phyloP scores from a whole-genome alignment of 2,888 invertebrate species.

The Caenorhabditis sp. region DNA sequence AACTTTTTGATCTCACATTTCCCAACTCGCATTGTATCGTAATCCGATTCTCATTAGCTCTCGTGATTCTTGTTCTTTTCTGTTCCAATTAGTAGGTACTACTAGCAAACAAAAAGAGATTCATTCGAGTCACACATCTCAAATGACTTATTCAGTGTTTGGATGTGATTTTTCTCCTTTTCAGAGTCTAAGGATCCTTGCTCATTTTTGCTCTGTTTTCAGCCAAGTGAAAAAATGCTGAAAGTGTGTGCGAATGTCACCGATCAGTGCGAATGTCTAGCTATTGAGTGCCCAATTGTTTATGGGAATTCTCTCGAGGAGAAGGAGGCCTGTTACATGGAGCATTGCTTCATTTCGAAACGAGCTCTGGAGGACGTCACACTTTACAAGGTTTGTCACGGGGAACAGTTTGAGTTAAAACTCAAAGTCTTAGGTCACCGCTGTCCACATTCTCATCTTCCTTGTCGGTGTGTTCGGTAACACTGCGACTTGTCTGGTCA shows the following conservation, averaged over 20 bases:
- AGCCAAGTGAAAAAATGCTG: conserved; percentile 55
- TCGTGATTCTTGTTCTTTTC: conserved; percentile 12
- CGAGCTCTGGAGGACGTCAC: conserved; percentile 68
- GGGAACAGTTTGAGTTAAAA: too few species aligned
- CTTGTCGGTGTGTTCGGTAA: conserved; percentile 74
- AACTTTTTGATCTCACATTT: background rate
- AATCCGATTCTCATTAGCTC: background rate
- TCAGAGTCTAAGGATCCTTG: background rate
- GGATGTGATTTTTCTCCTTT: conserved; percentile 9
- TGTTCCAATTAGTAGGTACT: conserved; percentile 44
- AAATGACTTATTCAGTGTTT: conserved; percentile 46
- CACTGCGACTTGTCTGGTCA: conserved; percentile 72
- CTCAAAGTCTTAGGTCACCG: conserved; percentile 72
- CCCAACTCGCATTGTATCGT: too few species aligned
- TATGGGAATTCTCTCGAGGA: conserved; percentile 64
- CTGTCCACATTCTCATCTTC: conserved; percentile 70
- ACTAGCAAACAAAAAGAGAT: conserved; percentile 13
- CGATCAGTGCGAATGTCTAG: conserved; percentile 65
- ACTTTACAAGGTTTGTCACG: conserved; percentile 64
- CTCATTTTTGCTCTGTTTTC: conserved; percentile 17
- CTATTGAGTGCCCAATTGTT: conserved; percentile 61
- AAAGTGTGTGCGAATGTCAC: conserved; percentile 46
- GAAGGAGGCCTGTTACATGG: conserved; percentile 73
- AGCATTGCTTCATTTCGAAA: conserved; percentile 72
- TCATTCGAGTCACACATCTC: conserved; percentile 31